A percentile compares a stretch with the other conserved stretches of the same genome.
Evolutionary conservation across 1,140 invertebrate genomes (phyloP).

Genomic region (Samia ricini): DNA sequence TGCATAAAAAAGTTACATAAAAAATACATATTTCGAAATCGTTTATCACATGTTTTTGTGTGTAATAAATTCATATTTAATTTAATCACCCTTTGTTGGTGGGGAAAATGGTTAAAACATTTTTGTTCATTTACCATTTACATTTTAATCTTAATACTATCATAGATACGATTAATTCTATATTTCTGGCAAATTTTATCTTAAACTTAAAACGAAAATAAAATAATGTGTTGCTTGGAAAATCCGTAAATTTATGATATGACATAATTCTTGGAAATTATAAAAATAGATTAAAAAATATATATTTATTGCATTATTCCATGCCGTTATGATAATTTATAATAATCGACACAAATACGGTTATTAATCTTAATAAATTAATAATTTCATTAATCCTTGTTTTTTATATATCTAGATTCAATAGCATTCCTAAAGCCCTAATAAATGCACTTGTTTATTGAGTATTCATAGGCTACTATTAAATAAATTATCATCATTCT

Average conservation of each 20-base stretch:
- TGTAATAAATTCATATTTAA: constrained; percentile 33
- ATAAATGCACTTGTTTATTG: constrained; percentile 40
- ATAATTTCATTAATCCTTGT: background rate
- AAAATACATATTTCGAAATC: constrained; percentile 33
- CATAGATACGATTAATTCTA: constrained; percentile 38
- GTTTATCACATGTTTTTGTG: constrained; percentile 69
- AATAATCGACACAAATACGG: too few relatives aligned
- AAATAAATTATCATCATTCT: constrained; percentile 36
- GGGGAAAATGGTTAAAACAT: constrained; percentile 24
- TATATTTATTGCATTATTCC: background rate
- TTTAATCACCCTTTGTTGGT: constrained; percentile 36
- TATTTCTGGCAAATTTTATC: constrained; percentile 42
- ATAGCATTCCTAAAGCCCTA: constrained; percentile 14
- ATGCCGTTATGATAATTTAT: too few relatives aligned
- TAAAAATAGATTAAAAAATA: background rate
- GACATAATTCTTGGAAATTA: background rate
- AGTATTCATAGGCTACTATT: constrained; percentile 36
- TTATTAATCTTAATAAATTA: too few relatives aligned
- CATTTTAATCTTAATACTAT: constrained; percentile 32
- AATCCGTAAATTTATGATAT: background rate
- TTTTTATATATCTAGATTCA: background rate
- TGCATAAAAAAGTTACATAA: constrained; percentile 3
- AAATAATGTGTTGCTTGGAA: constrained; percentile 1
- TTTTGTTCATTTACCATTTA: constrained; percentile 15
- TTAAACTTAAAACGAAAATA: constrained; percentile 13